Base-by-base conservation (phyloP, 1,140 invertebrate genomes). In the Eriosoma lanigerum region DNA sequence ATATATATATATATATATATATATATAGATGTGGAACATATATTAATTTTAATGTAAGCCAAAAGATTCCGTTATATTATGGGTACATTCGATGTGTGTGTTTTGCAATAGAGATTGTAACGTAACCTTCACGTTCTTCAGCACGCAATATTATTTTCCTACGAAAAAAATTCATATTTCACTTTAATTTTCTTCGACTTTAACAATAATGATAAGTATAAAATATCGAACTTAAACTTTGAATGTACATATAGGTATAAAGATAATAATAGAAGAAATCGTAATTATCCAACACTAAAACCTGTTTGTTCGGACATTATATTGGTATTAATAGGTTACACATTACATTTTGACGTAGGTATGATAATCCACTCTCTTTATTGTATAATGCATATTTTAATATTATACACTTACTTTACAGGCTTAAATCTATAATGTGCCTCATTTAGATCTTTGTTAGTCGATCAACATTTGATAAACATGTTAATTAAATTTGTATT, bases 61-160 rank as follows among this genome's bases (percentile, higher is more conserved):
- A 52, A 52, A 52, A 29, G 66, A 72, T 52, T 52, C 24, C 17
- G 29, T 72, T 72, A n/a, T 38, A 52, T 72, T 72, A n/a, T n/a
- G n/a, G n/a, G n/a, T 52, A 8, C 48, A 19, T 29, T 29, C 24
- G 21, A 70, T 9, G 24, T 6, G 21, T 19, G 48, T 72, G 24
- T 72, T n/a, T n/a, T 29, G 68, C 48, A 72, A 72, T 72, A 72
- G 68, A 72, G 68, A 72, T 72, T 72, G 68, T 72, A 46, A 24
- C n/a, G 46, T 72, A 72, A 72, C 68, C 68, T 72, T 72, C 46
- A 32, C 17, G 68, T 50, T 72, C 46, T 29, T 72, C 46, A 9
- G 46, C 68, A 50, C 68, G 68, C 68, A 52, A 50, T 29, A 72
- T 70, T 26, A 46, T 72, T 72, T 72, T 52, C 48, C 17, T 72